Evolutionary conservation across 2,888 invertebrate genomes (phyloP), one percentile per base, ranked within the genome.

Genomic region (Apomyelois bistriatella): DNA sequence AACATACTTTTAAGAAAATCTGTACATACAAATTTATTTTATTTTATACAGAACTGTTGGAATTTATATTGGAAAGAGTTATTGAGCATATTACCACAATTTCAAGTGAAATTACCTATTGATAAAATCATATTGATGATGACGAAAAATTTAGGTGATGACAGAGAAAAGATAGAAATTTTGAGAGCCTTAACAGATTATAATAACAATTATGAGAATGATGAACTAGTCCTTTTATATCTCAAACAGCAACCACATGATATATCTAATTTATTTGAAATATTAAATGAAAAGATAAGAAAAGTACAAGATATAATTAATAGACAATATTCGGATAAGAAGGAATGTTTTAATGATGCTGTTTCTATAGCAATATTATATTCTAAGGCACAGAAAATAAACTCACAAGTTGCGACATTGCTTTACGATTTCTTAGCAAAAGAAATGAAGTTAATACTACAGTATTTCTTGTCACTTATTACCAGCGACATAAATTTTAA

Each of bases 1-100:
- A 82, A 74, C 66, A 58, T 82, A n/a, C 59, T 76, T 2, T 62
- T 89, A 42, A 79, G 85, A 60, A 82, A 77, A 65, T 82, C 80
- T 37, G 59, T 81, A 15, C 69, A 75, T 46, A 58, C 71, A 0
- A 83, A 88, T 56, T 61, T 87, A 10, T 61, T 76, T 35, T 36
- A 70, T 51, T 79, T 86, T 61, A 58, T 85, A 50, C 75, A 70
- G 3, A 77, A 77, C 22, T 72, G 70, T 56, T 78, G 71, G 56
- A 64, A 53, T 52, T 55, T 83, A 0, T 52, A 66, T 46, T 85
- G 82, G 81, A 70, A 63, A 59, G 72, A 78, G 43, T 66, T 72
- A 51, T 50, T 69, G 1, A 65, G 65, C 51, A 66, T 85, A 51
- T 74, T 68, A 56, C 60, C 70, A 22, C 52, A 60, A 28, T 62